Evolutionary conservation across 1,140 invertebrate genomes (phyloP).

Genomic region (Brevipalpus yothersi): DNA sequence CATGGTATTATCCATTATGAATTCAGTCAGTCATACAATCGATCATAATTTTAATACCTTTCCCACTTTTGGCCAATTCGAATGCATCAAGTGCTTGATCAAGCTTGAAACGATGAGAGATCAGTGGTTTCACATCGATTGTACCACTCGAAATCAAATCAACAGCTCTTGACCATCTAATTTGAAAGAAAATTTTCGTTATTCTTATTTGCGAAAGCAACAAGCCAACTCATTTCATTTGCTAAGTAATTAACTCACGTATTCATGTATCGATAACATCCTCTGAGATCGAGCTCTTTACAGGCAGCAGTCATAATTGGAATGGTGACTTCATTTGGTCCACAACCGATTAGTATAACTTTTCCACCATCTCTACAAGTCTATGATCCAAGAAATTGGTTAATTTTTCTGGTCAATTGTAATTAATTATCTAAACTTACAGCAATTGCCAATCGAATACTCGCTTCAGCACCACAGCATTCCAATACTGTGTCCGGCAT

Average conservation of each 20-base stretch:
- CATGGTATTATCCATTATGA: not conserved
- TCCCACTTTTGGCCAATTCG: slow-evolving; percentile 42
- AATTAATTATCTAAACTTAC: slow-evolving; percentile 14
- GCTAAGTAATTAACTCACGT: slow-evolving; percentile 27
- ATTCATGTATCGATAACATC: slow-evolving; percentile 73
- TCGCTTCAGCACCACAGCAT: slow-evolving; percentile 31
- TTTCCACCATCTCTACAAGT: slow-evolving; percentile 34
- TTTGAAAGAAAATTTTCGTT: not conserved
- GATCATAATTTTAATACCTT: slow-evolving; percentile 74
- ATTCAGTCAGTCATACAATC: not conserved
- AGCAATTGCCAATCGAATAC: slow-evolving; percentile 43
- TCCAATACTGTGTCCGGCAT: slow-evolving; percentile 3
- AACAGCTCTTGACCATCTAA: slow-evolving; percentile 24
- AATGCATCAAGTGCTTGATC: slow-evolving; percentile 66
- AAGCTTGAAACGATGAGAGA: slow-evolving; percentile 68
- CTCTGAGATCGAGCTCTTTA: slow-evolving; percentile 67
- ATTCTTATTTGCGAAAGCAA: no score
- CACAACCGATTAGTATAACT: slow-evolving; percentile 61
- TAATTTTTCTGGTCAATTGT: not conserved
- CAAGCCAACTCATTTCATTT: no score
- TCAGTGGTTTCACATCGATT: slow-evolving; percentile 59
- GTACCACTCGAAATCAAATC: slow-evolving; percentile 25
- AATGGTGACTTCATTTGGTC: slow-evolving; percentile 43
- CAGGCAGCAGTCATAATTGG: slow-evolving; percentile 51
- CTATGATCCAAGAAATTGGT: slow-evolving; percentile 6